A percentile compares a stretch with the other conserved stretches of the same genome.
Evolutionary conservation across 2,113 vertebrate species (phyloP).

Genomic region (Pluvianellus socialis): DNA sequence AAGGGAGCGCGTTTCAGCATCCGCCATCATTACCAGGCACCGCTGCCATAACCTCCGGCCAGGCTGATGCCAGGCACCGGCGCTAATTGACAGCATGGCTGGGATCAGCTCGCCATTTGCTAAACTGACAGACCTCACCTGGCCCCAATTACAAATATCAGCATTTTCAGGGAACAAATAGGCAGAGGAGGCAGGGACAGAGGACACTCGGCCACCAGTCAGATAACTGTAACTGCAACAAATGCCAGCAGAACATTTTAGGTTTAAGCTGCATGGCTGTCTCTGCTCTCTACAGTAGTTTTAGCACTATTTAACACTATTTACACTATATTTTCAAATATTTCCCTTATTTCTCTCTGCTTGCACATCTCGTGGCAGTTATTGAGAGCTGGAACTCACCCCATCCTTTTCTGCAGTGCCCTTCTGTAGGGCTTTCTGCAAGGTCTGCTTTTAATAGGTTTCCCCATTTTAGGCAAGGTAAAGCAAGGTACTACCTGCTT

Average conservation of each 20-base stretch:
- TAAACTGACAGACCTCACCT: conserved; percentile 36
- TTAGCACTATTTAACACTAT: not conserved
- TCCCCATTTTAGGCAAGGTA: not conserved
- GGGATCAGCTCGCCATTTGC: conserved; percentile 21
- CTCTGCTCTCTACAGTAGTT: not conserved
- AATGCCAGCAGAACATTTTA: not conserved
- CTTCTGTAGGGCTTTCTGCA: not conserved
- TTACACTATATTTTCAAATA: not conserved
- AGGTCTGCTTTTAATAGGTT: not conserved
- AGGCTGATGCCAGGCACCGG: not conserved
- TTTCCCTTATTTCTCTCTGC: not conserved
- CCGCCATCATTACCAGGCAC: not conserved
- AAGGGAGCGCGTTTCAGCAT: not conserved
- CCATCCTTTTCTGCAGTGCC: not conserved
- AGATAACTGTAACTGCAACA: not conserved
- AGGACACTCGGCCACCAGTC: not conserved
- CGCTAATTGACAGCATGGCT: conserved; percentile 42
- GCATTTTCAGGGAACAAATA: not conserved
- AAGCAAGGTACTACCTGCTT: not conserved
- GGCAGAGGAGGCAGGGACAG: not conserved
- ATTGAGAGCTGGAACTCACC: not conserved
- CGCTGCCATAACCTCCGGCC: not conserved
- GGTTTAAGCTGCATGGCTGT: not conserved
- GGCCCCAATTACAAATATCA: conserved; percentile 40
- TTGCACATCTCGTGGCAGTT: not conserved